phyloP scores from a whole-genome alignment of 2,888 invertebrate genomes.

The Drosophila prostipennis region DNA sequence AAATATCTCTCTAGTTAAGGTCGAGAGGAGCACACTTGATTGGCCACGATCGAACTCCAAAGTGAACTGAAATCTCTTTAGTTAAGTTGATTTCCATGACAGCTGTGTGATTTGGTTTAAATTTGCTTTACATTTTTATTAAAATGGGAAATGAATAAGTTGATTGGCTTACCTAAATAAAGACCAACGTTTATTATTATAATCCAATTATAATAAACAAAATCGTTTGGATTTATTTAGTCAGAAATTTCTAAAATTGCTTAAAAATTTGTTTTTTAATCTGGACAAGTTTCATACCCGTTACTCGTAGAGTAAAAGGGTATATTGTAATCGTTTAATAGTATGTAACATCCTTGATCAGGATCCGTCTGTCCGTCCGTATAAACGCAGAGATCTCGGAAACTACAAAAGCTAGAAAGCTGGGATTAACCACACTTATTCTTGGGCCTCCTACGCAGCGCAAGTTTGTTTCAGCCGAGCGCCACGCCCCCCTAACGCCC shows the following conservation, averaged over 20 bases:
- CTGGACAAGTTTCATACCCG: no score
- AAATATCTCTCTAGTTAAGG: slow-evolving; percentile 25
- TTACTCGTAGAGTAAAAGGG: no score
- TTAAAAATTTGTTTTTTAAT: no score
- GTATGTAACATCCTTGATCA: no score
- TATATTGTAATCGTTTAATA: no score
- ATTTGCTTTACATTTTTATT: slow-evolving; percentile 4
- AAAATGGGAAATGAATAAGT: neutral
- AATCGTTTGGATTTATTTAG: neutral
- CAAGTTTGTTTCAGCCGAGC: no score
- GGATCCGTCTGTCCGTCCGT: no score
- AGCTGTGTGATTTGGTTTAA: slow-evolving; percentile 18
- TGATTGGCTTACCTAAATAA: slow-evolving; percentile 27
- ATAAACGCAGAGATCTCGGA: no score
- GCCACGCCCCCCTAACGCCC: no score
- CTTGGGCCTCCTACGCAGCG: no score
- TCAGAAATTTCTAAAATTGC: neutral
- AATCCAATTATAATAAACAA: neutral
- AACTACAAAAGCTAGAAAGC: no score
- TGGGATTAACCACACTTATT: no score
- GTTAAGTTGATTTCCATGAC: slow-evolving; percentile 25
- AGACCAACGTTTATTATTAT: neutral
- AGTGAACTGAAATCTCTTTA: slow-evolving; percentile 13
- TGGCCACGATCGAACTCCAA: slow-evolving; percentile 22
- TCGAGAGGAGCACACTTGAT: slow-evolving; percentile 18